Base-by-base conservation (phyloP, 2,113 vertebrate genomes). In the Lanius ludovicianus region DNA sequence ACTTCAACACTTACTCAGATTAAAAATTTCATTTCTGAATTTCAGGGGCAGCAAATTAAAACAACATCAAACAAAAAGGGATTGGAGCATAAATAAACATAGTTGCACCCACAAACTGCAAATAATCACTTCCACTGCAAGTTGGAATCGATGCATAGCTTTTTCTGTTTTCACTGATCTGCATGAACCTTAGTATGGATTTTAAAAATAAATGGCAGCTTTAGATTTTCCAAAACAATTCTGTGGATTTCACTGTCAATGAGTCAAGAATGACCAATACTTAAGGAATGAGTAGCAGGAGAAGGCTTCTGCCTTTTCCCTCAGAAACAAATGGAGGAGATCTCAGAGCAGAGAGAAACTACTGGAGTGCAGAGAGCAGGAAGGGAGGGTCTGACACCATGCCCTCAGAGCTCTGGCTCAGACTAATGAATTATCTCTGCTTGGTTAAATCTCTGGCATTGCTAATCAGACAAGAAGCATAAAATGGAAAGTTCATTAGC, bases 381-480 rank as follows among this genome's bases (percentile, higher is more conserved):
- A 73, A 94, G 87, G 95, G 95, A 91, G 78, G 93, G 86, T 68
- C 92, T 95, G 95, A 97, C 96, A 89, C 71, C 0, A 0, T 90
- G 93, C 90, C 93, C 93, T 90, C 71, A 46, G 89, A 93, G 95
- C 94, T 80, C 27, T 33, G 69, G 67, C 95, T 96, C 92, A 49
- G 76, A 49, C 87, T 89, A 79, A 96, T 94, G 96, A 95, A 95
- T 96, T 90, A 96, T 94, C 90, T 79, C 88, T 92, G 93, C 96
- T 96, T 92, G 56, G 87, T 89, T 97, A 97, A 96, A 95, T 83
- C 93, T 94, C 95, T 96, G 87, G 92, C 93, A 93, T 89, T 90
- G 75, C 95, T 94, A 96, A 95, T 90, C 95, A 97, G 90, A 92
- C 95, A 91, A 96, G 93, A 90, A 95, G 95, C 92, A 95, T 91